Conservation (phyloP, 2,888 invertebrate genomes). For the Caenorhabditis sinica region DNA sequence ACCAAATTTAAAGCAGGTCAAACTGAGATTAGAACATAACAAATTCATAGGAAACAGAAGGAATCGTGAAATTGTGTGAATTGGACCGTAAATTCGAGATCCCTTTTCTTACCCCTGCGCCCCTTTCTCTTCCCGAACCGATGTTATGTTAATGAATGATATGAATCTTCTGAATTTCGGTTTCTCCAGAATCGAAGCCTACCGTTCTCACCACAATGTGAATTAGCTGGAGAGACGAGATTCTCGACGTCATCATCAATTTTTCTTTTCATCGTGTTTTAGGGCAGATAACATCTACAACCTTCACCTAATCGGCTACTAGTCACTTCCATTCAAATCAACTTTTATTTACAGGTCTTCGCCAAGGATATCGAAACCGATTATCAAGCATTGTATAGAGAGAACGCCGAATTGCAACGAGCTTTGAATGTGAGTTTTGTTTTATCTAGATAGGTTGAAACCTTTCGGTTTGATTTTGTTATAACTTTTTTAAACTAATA, state of each 20-base stretch:
- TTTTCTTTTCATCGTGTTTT: slow-evolving; percentile 33
- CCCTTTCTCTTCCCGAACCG: not conserved
- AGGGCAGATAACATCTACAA: slow-evolving; percentile 43
- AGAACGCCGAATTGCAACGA: slow-evolving; percentile 74
- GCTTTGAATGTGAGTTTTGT: slow-evolving; percentile 69
- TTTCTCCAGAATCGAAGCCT: not conserved
- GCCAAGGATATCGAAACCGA: slow-evolving; percentile 71
- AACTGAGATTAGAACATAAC: slow-evolving; percentile 51
- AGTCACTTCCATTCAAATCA: slow-evolving; percentile 30
- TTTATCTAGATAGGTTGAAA: not conserved
- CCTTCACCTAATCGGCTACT: slow-evolving; percentile 46
- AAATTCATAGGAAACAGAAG: not conserved
- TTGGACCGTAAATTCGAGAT: slow-evolving; percentile 63
- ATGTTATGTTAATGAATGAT: slow-evolving; percentile 58
- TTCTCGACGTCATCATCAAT: slow-evolving; percentile 44
- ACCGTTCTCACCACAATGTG: not conserved
- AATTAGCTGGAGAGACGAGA: slow-evolving; percentile 9
- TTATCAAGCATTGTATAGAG: slow-evolving; percentile 75
- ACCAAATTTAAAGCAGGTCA: slow-evolving; percentile 53
- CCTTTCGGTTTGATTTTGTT: not conserved
- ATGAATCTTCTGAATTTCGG: slow-evolving; percentile 40
- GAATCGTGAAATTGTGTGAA: slow-evolving; percentile 59
- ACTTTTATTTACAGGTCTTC: slow-evolving; percentile 67
- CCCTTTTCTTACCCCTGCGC: not conserved
- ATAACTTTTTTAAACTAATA: no score